These are phyloP conservation scores for Xyrichtys novacula DNA, from an alignment of 2,797 vertebrate genomes.

Conservation along the genomic window DNA sequence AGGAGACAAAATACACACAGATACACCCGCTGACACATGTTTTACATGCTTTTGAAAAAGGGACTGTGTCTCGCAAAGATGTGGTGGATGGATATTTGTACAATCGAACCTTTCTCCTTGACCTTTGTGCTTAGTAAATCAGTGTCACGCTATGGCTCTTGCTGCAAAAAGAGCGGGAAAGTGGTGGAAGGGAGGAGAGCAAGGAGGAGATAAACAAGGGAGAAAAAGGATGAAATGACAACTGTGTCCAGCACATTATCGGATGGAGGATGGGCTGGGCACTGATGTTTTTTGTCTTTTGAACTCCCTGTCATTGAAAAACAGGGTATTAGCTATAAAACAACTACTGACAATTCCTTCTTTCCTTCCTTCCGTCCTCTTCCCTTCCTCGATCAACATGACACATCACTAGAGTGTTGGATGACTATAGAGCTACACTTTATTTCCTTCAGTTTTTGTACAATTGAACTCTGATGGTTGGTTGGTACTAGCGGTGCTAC, in stretches of 20 bases:
- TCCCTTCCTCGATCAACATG: conserved; percentile 58
- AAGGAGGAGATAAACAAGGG: conserved; percentile 60
- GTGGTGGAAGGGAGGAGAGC: conserved; percentile 65
- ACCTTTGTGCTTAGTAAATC: conserved; percentile 75
- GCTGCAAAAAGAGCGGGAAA: conserved; percentile 49
- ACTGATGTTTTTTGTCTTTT: conserved; percentile 57
- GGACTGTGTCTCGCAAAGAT: conserved; percentile 66
- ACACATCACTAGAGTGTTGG: conserved; percentile 52
- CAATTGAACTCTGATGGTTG: conserved; percentile 34
- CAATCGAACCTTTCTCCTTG: conserved; percentile 79
- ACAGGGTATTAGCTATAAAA: conserved; percentile 84
- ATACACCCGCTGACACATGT: conserved; percentile 63
- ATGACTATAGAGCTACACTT: conserved; percentile 41
- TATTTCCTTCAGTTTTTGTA: conserved; percentile 35
- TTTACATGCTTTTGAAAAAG: conserved; percentile 70
- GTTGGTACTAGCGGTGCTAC: conserved; percentile 15
- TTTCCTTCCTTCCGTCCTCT: conserved; percentile 36
- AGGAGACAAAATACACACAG: conserved; percentile 75
- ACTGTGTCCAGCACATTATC: conserved; percentile 34
- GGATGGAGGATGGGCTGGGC: conserved; percentile 24
- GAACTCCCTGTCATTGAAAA: conserved; percentile 73
- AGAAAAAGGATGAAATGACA: conserved; percentile 50
- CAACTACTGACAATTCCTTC: conserved; percentile 57
- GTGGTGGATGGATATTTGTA: conserved; percentile 72
- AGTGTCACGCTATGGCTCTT: conserved; percentile 60